Evolutionary conservation across 2,888 invertebrate species (phyloP).

Genomic region (Beris chalybata): DNA sequence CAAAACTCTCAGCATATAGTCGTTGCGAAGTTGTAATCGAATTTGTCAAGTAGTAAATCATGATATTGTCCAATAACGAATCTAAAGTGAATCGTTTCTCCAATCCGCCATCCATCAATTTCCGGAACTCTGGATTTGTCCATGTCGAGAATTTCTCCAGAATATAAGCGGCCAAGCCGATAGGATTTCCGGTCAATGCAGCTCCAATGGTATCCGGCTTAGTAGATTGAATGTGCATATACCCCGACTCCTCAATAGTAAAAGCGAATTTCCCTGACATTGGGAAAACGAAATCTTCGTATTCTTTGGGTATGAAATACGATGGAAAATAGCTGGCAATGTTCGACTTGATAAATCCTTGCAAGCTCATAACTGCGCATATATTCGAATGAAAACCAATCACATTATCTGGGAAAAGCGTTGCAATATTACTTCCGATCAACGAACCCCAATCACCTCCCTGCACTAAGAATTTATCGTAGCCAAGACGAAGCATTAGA

Average conservation of each 20-base stretch:
- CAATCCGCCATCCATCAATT: slow-evolving; percentile 67
- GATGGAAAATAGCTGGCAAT: slow-evolving; percentile 63
- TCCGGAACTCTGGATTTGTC: slow-evolving; percentile 62
- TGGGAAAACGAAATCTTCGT: slow-evolving; percentile 58
- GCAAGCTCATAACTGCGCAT: slow-evolving; percentile 53
- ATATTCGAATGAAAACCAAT: slow-evolving; percentile 67
- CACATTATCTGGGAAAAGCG: slow-evolving; percentile 64
- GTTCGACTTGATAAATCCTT: slow-evolving; percentile 51
- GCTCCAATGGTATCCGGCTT: slow-evolving; percentile 84
- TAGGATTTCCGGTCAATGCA: slow-evolving; percentile 60
- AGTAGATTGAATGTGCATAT: slow-evolving; percentile 79
- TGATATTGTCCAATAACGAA: slow-evolving; percentile 68
- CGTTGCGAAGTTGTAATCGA: slow-evolving; percentile 72
- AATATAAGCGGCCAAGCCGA: slow-evolving; percentile 86
- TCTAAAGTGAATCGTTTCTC: slow-evolving; percentile 60
- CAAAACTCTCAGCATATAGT: slow-evolving; percentile 66
- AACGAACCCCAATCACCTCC: slow-evolving; percentile 83
- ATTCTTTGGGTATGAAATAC: slow-evolving; percentile 60
- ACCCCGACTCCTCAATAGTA: slow-evolving; percentile 60
- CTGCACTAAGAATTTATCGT: slow-evolving; percentile 67
- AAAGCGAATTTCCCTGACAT: slow-evolving; percentile 44
- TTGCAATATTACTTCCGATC: slow-evolving; percentile 65
- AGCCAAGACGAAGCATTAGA: slow-evolving; percentile 69
- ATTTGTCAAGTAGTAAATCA: slow-evolving; percentile 77
- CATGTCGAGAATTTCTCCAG: slow-evolving; percentile 81